A percentile compares a stretch with the other conserved stretches of the same genome.
phyloP scores from a whole-genome alignment of 2,113 vertebrate species.

The Xerus inauris region DNA sequence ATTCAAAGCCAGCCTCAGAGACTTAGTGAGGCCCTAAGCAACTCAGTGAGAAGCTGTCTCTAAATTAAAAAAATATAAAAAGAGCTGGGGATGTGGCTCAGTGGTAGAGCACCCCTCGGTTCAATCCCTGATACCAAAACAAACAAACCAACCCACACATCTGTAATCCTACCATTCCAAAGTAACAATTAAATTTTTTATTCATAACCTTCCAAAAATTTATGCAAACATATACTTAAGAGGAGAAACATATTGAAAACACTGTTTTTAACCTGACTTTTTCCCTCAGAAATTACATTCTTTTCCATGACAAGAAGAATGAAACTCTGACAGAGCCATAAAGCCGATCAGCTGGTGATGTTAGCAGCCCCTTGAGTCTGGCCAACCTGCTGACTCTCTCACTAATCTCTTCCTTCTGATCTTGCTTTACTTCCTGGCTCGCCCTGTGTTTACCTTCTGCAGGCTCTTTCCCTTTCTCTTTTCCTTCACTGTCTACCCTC shows the following conservation, averaged over 20 bases:
- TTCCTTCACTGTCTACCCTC: neutral
- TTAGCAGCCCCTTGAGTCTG: neutral
- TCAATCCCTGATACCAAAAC: too few relatives aligned
- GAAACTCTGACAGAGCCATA: neutral
- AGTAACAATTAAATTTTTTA: constrained; percentile 21
- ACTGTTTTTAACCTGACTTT: constrained; percentile 9
- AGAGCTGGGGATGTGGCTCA: too few relatives aligned
- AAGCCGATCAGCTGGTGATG: neutral
- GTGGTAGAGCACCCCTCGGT: too few relatives aligned
- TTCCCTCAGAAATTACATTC: neutral
- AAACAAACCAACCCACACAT: too few relatives aligned
- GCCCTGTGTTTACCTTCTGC: neutral
- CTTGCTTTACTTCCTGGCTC: neutral
- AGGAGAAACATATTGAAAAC: neutral
- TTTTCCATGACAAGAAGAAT: neutral
- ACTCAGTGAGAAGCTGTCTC: too few relatives aligned
- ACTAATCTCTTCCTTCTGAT: neutral
- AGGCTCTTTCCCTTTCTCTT: neutral
- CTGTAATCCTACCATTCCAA: neutral
- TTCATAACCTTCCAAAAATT: neutral
- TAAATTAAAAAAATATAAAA: too few relatives aligned
- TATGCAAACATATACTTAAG: constrained; percentile 40
- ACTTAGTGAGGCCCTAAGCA: too few relatives aligned
- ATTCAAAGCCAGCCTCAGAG: too few relatives aligned
- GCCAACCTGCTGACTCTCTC: neutral